Evolutionary conservation across 2,888 invertebrate genomes (phyloP), one percentile per base, ranked within the genome.

Genomic region (Phlogophora meticulosa): DNA sequence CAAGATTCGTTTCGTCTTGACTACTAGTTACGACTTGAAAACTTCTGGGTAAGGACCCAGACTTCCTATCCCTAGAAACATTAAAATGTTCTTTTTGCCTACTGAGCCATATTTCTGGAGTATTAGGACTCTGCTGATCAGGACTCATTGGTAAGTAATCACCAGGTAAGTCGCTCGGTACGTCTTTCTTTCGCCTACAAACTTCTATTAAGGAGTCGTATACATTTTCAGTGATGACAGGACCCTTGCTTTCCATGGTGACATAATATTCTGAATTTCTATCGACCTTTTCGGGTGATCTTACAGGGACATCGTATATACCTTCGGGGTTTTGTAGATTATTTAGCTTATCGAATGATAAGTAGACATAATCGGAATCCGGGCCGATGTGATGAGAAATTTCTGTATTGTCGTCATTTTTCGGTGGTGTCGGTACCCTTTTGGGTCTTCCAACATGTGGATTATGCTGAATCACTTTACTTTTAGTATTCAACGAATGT

Each of bases 41-140:
- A 83, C 98, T 98, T 81, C 98, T 95, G 0, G 98, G 98, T 61
- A 98, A 89, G 0, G 98, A 98, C 24, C 98, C 98, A 15, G 97
- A 97, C 88, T 98, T 98, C 85, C 96, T 96, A 59, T 96, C 95
- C 59, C 96, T 95, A 0, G 96, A 96, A 5, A 96, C 96, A 52
- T 97, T 97, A 61, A 98, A 95, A 85, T 97, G 97, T 80, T 97
- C 97, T 78, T 96, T 96, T 79, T 97, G 97, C 61, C 97, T 96
- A 77, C 97, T 97, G 28, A 97, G 88, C 97, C 97, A 97, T 66
- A 97, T 96, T 62, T 97, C 97, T 4, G 97, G 97, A 7, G 96
- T 94, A 32, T 96, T 97, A 0, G 97, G 97, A 76, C 93, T 95
- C 72, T 94, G 92, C 57, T 93, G 93, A 13, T 94, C 95, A 1